Conservation (phyloP, 2,888 invertebrate genomes). For the Pediacus dermestoides region DNA sequence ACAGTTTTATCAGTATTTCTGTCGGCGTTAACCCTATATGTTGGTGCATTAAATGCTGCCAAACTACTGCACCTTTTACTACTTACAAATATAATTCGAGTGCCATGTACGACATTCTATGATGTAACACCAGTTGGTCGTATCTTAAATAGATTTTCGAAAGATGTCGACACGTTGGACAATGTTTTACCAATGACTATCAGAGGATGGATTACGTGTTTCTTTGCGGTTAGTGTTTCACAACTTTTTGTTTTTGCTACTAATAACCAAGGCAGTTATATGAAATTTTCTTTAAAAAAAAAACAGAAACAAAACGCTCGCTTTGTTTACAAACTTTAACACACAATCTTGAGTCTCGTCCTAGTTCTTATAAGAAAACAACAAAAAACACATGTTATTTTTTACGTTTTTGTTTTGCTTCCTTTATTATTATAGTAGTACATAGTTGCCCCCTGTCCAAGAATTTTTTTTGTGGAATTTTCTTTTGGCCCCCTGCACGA, state of each 20-base stretch:
- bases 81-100: constrained; percentile 63
- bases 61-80: constrained; percentile 62
- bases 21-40: constrained; percentile 64
- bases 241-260: not conserved
- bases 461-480: constrained; percentile 1
- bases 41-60: constrained; percentile 63
- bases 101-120: constrained; percentile 69
- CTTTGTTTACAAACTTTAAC: not conserved
- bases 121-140: constrained; percentile 78
- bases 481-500: not conserved
- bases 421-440: too few relatives aligned
- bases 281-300: not conserved
- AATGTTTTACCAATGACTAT: constrained; percentile 68
- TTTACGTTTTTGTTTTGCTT: too few relatives aligned
- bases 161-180: constrained; percentile 71
- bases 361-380: too few relatives aligned
- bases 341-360: too few relatives aligned
- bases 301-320: not conserved
- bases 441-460: too few relatives aligned
- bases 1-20: constrained; percentile 65
- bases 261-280: constrained; percentile 7
- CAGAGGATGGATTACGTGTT: constrained; percentile 66
- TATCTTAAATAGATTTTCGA: constrained; percentile 74
- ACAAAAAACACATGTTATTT: too few relatives aligned
- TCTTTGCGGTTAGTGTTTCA: constrained; percentile 59